A percentile compares a stretch with the other conserved stretches of the same genome.
phyloP scores from a whole-genome alignment of 2,797 vertebrate genomes.

The Morelia viridis region DNA sequence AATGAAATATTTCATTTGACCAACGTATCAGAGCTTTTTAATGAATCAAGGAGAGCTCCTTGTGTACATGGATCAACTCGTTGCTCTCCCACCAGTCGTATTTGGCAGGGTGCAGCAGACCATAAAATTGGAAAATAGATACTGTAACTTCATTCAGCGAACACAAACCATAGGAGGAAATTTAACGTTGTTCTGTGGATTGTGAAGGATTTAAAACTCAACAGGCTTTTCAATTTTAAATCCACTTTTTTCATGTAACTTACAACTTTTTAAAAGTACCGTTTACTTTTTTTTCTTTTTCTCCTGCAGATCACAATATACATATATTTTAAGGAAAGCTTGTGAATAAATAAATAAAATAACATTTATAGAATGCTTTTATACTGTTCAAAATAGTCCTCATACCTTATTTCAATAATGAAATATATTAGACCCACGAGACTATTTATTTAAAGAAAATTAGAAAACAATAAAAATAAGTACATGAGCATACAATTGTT shows the following conservation, averaged over 20 bases:
- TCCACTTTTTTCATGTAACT: neutral
- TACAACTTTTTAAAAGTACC: neutral
- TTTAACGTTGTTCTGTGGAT: neutral
- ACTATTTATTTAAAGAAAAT: neutral
- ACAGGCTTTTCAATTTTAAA: neutral
- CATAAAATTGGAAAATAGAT: constrained; percentile 60
- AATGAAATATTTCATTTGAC: constrained; percentile 26
- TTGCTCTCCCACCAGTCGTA: constrained; percentile 25
- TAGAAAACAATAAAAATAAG: neutral
- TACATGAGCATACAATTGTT: neutral
- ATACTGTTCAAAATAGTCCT: neutral
- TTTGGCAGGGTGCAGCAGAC: constrained; percentile 47
- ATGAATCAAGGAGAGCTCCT: constrained; percentile 22
- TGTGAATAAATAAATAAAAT: neutral
- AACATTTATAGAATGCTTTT: neutral
- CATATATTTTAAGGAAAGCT: neutral
- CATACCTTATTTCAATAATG: neutral
- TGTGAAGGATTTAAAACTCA: constrained; percentile 25
- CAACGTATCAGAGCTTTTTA: constrained; percentile 2
- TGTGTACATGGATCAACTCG: neutral
- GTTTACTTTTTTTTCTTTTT: neutral
- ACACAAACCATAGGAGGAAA: neutral
- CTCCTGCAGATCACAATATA: neutral
- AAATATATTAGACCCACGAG: neutral
- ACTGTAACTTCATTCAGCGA: constrained; percentile 30